A percentile compares a stretch with the other conserved stretches of the same genome.
Evolutionary conservation across 2,113 vertebrate species (phyloP).

Genomic region (Noctilio leporinus): DNA sequence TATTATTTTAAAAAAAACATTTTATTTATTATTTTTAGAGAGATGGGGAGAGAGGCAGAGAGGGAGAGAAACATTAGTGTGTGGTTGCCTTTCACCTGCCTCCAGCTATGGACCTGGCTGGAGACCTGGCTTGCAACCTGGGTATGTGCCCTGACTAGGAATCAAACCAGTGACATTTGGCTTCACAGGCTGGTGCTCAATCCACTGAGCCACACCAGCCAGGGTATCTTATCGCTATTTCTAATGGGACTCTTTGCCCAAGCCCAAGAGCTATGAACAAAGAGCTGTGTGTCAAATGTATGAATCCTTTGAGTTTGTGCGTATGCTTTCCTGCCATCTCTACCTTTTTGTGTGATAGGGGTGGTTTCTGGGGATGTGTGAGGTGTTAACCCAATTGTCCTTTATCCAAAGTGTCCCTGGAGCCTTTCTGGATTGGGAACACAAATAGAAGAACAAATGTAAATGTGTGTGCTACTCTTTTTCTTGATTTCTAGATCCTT

Average conservation of each 20-base stretch:
- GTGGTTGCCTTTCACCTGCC: no score
- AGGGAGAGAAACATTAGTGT: no score
- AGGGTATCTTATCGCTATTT: no score
- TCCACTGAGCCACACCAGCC: no score
- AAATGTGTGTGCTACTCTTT: not conserved
- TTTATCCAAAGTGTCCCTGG: not conserved
- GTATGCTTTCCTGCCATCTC: not conserved
- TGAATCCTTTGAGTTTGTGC: not conserved
- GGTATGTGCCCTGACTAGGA: no score
- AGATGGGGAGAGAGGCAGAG: no score
- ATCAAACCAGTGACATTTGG: no score
- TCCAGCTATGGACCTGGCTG: no score
- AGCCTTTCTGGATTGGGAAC: not conserved
- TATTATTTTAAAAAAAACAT: no score
- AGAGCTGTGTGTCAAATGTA: not conserved
- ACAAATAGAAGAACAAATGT: not conserved
- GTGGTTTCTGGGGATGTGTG: not conserved
- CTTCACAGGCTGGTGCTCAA: no score
- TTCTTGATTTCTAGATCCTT: not conserved
- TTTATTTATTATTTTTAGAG: no score
- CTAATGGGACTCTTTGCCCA: not conserved
- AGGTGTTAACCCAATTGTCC: not conserved
- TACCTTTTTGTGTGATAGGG: not conserved
- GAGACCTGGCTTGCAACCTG: no score
- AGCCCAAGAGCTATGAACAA: not conserved